Evolutionary conservation across 2,113 vertebrate species (phyloP), one percentile per base, ranked within the genome.

Genomic region (Lucifuga dentata): DNA sequence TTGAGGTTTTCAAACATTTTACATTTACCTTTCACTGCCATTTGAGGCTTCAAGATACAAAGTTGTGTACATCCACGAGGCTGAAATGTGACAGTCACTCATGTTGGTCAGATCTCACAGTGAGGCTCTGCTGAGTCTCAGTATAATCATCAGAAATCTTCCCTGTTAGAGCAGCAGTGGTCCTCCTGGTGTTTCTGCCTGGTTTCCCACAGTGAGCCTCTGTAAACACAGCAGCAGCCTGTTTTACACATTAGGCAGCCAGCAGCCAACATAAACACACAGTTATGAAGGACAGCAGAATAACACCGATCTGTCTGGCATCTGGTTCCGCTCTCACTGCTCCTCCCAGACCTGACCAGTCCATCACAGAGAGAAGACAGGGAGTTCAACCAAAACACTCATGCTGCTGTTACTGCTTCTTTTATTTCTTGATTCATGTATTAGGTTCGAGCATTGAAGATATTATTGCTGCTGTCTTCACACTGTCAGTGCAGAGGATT

Each of bases 191-290:
- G 41, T 56, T 50, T 26, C 39, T 45, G 39, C 72, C 51, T 67
- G 45, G 38, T 36, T 77, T 76, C 51, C 64, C 65, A 71, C 13
- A 60, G 3, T 20, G 26, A 33, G 23, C 26, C 41, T 41, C 51
- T 60, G 50, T 40, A 9, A 61, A 46, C 77, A 68, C 75, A 63
- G 65, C 53, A 73, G 50, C 38, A 81, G 69, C 52, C 78, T 87
- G 88, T 89, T 88, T 88, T 86, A 83, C 70, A 46, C 83, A 89
- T 90, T 88, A 88, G 59, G 68, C 72, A 59, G 51, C 23, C 53
- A 50, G 29, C 46, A 52, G 84, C 88, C 90, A 91, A 90, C 12
- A 75, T 72, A 87, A 90, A 90, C 80, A 90, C 82, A 65, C 56
- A 62, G 70, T 74, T 79, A 76, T 75, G 76, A 75, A 90, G 76